Evolutionary conservation across 2,113 vertebrate species (phyloP).

Genomic region (Tamias sibiricus): DNA sequence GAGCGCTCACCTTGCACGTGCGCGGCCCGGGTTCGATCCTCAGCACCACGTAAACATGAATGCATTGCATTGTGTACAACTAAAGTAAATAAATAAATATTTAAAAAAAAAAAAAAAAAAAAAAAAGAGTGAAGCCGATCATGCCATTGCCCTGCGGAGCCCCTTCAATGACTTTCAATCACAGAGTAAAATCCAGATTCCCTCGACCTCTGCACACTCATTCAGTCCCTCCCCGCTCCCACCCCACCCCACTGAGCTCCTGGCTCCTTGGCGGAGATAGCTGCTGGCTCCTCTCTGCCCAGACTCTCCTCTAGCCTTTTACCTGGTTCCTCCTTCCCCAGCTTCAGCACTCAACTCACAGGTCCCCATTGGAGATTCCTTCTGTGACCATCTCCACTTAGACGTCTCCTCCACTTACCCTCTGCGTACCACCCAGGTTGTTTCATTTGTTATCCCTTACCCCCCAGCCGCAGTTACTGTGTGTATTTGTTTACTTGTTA

Average conservation of each 20-base stretch:
- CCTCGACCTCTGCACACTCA: background rate
- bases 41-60: too few relatives aligned
- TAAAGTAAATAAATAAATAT: too few relatives aligned
- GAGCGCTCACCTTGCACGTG: too few relatives aligned
- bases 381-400: background rate
- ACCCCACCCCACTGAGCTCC: background rate
- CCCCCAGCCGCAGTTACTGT: background rate
- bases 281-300: background rate
- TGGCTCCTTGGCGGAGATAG: background rate
- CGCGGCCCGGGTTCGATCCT: too few relatives aligned
- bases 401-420: background rate
- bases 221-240: fast-evolving
- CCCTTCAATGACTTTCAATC: background rate
- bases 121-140: background rate
- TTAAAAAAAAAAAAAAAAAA: too few relatives aligned
- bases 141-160: background rate
- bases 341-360: background rate
- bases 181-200: background rate
- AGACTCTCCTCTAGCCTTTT: background rate
- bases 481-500: background rate
- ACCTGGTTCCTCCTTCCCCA: too few relatives aligned
- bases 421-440: fast-evolving
- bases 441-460: background rate
- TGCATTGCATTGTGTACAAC: too few relatives aligned
- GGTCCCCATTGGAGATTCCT: fast-evolving